phyloP scores from a whole-genome alignment of 2,797 vertebrate genomes.

The Thamnophis elegans region DNA sequence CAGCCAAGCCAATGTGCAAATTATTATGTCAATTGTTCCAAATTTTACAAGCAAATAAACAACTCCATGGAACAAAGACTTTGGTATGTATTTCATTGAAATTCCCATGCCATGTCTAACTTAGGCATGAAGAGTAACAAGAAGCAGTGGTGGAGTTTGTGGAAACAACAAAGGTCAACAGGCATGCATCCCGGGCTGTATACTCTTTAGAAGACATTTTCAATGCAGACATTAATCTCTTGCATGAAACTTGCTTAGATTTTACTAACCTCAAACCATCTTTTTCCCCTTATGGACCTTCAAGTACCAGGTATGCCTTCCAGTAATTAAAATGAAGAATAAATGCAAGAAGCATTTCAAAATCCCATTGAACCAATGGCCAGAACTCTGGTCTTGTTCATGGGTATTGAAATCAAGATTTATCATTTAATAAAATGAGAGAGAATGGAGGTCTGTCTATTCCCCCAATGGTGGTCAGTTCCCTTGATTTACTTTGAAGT shows the following conservation, averaged over 20 bases:
- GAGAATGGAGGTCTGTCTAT: background rate
- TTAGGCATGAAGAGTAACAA: background rate
- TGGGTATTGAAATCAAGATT: slow-evolving; percentile 11
- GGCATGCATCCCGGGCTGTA: background rate
- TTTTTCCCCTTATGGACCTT: too few species aligned
- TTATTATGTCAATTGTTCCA: background rate
- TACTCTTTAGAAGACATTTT: background rate
- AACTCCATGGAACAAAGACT: background rate
- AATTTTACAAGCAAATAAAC: background rate
- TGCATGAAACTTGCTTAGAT: background rate
- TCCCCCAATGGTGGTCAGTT: background rate
- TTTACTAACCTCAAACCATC: background rate
- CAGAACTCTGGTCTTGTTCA: background rate
- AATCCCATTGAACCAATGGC: accelerated
- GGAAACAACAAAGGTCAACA: background rate
- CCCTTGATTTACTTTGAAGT: slow-evolving; percentile 25
- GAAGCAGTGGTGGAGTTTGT: background rate
- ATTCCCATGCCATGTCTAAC: background rate
- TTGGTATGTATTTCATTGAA: background rate
- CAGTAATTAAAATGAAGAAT: background rate
- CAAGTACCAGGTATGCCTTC: background rate
- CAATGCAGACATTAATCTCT: background rate
- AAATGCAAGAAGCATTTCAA: accelerated
- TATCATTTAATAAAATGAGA: slow-evolving; percentile 25
- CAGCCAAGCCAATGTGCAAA: too few species aligned